Percentiles rank a stretch among this genome's conserved stretches.
phyloP scores from a whole-genome alignment of 2,113 vertebrate genomes.

The Sorex fumeus region DNA sequence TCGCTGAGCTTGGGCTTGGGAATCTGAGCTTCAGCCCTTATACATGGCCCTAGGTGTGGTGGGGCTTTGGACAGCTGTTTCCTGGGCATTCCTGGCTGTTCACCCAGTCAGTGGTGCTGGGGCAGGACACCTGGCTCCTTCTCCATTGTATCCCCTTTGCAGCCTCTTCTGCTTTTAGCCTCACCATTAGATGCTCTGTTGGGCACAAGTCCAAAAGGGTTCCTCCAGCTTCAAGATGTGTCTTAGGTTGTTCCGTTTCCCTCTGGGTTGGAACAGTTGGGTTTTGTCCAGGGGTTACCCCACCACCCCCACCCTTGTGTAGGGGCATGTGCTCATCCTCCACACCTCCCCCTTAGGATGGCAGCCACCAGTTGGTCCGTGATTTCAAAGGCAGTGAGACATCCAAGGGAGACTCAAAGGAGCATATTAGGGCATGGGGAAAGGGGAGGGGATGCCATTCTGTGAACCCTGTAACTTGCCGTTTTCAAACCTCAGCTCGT shows the following conservation, averaged over 20 bases:
- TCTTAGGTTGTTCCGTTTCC: not conserved
- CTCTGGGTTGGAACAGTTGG: not conserved
- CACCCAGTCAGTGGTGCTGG: not conserved
- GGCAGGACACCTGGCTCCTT: not conserved
- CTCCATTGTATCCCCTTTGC: not conserved
- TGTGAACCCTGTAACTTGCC: not conserved
- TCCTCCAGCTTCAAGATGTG: constrained; percentile 53
- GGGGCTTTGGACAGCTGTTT: not conserved
- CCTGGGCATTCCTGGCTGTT: not conserved
- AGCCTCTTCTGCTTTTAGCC: constrained; percentile 54
- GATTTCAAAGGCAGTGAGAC: not conserved
- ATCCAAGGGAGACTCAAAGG: not conserved
- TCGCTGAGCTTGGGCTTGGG: not conserved
- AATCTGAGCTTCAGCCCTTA: fast-evolving
- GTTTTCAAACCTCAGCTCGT: constrained; percentile 2
- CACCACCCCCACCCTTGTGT: not conserved
- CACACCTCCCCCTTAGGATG: not conserved
- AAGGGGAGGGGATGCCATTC: not conserved
- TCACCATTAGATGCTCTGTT: not conserved
- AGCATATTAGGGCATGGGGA: not conserved
- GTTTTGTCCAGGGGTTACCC: not conserved
- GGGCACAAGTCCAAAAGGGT: not conserved
- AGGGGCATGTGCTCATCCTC: not conserved
- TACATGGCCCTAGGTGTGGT: not conserved
- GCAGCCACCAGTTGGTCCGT: not conserved